Base-by-base conservation (phyloP, 2,888 invertebrate genomes). In the Volucella zonaria region DNA sequence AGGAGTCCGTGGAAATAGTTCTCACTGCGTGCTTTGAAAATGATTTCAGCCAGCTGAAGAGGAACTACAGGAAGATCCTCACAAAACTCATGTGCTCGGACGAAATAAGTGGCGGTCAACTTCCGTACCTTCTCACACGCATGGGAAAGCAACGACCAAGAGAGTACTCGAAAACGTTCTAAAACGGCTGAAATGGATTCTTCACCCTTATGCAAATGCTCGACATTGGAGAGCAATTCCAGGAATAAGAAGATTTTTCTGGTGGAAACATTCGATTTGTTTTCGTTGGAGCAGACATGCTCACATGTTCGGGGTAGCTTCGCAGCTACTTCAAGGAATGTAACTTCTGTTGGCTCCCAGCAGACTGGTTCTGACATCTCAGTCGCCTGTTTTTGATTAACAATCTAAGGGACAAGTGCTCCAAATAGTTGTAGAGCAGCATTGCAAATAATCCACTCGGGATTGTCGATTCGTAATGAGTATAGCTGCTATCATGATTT, bases 391-490 rank as follows among this genome's bases (percentile, higher is more conserved):
- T 93, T 94, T 90, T 96, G 96, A 0, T 97, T 96, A 86, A 96
- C 94, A 86, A 96, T 92, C 90, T 95, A 94, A 8, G 95, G 95
- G 8, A 96, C 93, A 38, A 96, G 91, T 0, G 95, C 95, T 78
- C 96, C 96, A 91, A 95, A 96, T 2, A 97, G 91, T 89, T 96
- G 96, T 23, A 96, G 92, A 14, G 96, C 95, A 38, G 96, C 96
- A 93, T 97, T 97, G 88, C 96, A 95, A 38, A 93, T 89, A 0
- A 90, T 92, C 93, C 93, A 93, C 68, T 92, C 91, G 1, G 90
- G 87, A 11, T 92, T 92, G 51, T 92, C 89, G 64, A 93, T 91
- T 82, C 92, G 90, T 54, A 88, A 88, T n/a, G n/a, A n/a, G n/a
- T 40, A 95, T 93, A 58, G 94, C 93, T 58, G 92, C 90, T 78